These are phyloP conservation scores for Mimumesa dahlbomi DNA, from an alignment of 2,888 invertebrate genomes.

Conservation along the genomic window DNA sequence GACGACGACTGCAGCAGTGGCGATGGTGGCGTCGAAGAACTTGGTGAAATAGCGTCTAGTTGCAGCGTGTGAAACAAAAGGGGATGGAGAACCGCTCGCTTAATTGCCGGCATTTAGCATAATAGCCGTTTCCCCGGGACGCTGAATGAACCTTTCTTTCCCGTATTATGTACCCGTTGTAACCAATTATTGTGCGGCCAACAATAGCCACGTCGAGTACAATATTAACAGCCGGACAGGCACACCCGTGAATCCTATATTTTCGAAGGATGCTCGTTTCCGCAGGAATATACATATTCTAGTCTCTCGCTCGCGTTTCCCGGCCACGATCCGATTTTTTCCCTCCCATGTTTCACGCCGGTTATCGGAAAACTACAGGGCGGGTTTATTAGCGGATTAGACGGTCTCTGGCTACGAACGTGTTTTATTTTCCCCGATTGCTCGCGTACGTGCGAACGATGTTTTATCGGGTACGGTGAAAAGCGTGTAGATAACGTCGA, in stretches of 20 bases:
- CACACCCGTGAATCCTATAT: slow-evolving; percentile 5
- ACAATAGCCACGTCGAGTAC: slow-evolving; percentile 41
- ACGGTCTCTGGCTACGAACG: slow-evolving; percentile 26
- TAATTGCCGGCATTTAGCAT: slow-evolving; percentile 67
- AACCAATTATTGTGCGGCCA: slow-evolving; percentile 56
- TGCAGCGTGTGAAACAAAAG: too few species aligned
- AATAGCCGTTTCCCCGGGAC: slow-evolving; percentile 45
- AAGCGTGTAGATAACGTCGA: too few species aligned
- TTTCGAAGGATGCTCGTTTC: background rate
- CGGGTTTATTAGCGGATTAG: slow-evolving; percentile 47
- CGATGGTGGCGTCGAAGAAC: slow-evolving; percentile 28
- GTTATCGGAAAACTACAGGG: slow-evolving; percentile 33
- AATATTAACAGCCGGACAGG: slow-evolving; percentile 42
- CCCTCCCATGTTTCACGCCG: slow-evolving; percentile 8
- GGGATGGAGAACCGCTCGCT: slow-evolving; percentile 52
- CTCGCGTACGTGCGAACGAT: too few species aligned
- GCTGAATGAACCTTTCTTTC: slow-evolving; percentile 60
- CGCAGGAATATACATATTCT: too few species aligned
- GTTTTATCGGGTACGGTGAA: too few species aligned
- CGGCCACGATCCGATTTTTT: too few species aligned
- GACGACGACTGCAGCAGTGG: too few species aligned
- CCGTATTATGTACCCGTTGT: slow-evolving; percentile 42
- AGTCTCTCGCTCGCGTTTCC: too few species aligned
- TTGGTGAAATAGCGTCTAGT: background rate
- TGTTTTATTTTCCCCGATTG: slow-evolving; percentile 50